Base-by-base conservation (phyloP, 2,888 invertebrate genomes). In the Notodonta ziczac region DNA sequence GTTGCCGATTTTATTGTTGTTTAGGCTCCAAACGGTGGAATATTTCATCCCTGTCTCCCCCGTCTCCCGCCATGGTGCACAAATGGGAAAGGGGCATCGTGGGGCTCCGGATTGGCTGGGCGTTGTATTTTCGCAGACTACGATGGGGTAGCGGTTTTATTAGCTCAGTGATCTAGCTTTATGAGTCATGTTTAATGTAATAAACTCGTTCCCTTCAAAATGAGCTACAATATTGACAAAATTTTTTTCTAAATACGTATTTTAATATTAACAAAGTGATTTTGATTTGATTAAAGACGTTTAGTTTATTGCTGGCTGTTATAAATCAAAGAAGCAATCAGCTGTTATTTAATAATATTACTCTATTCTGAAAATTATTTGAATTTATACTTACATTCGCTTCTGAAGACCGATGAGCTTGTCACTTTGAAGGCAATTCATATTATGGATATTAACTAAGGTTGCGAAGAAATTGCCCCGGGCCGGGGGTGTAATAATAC, bases 81-180 rank as follows among this genome's bases (percentile, higher is more conserved):
- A 57, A 65, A 81, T 73, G 67, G 77, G 73, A 78, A 82, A 80
- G 80, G 82, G 24, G 24, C 24, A 24, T 2, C 24, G 24, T 82
- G 74, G 78, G 74, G 80, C 76, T 80, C 81, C 69, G 65, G 66
- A 78, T 77, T 77, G 77, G 81, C 81, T 85, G 82, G 84, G 70
- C 78, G 73, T 72, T 78, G 78, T 82, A 83, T 83, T 84, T 85
- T 80, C 80, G 76, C 78, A 80, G 81, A 76, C 77, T 76, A 76
- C 65, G 60, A 68, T 72, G 76, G 80, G 83, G 78, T 78, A 81
- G 80, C 75, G 76, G 75, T 87, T 88, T 89, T 88, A 89, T 88
- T 85, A 83, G 85, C 80, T 73, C 78, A 78, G 80, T 82, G 85
- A 87, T 87, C 87, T 85, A 78, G 78, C 80, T 89, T 89, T 89